Evolutionary conservation across 2,797 vertebrate genomes (phyloP).

Genomic region (Catharus ustulatus): DNA sequence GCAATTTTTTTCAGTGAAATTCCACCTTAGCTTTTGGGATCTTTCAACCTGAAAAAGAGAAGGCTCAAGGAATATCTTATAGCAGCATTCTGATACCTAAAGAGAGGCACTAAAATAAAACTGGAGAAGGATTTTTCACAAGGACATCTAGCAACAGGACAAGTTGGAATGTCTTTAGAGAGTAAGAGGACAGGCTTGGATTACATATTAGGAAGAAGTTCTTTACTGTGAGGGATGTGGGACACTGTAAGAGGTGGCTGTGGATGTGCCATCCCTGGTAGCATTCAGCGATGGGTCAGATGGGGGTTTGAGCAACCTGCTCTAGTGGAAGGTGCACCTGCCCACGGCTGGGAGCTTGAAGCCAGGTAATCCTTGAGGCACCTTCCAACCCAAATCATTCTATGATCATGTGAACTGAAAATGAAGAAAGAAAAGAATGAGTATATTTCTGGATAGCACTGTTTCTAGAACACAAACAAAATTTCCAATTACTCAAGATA

Average conservation of each 20-base stretch:
- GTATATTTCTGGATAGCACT: background rate
- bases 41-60: background rate
- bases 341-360: background rate
- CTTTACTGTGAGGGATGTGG: accelerated
- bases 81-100: background rate
- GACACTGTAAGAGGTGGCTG: background rate
- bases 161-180: background rate
- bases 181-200: background rate
- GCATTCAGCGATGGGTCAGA: accelerated
- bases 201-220: background rate
- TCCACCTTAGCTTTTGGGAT: background rate
- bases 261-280: background rate
- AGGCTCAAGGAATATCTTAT: background rate
- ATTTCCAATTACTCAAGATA: background rate
- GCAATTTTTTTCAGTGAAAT: background rate
- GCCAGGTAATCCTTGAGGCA: too few species aligned
- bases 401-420: background rate
- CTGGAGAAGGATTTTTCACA: background rate
- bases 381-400: background rate
- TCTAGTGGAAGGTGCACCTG: background rate
- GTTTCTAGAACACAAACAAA: background rate
- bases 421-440: background rate
- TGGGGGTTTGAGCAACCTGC: background rate
- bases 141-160: background rate
- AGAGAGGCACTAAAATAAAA: background rate